These are phyloP conservation scores for Xylota segnis DNA, from an alignment of 2,888 invertebrate species.

Conservation along the genomic window DNA sequence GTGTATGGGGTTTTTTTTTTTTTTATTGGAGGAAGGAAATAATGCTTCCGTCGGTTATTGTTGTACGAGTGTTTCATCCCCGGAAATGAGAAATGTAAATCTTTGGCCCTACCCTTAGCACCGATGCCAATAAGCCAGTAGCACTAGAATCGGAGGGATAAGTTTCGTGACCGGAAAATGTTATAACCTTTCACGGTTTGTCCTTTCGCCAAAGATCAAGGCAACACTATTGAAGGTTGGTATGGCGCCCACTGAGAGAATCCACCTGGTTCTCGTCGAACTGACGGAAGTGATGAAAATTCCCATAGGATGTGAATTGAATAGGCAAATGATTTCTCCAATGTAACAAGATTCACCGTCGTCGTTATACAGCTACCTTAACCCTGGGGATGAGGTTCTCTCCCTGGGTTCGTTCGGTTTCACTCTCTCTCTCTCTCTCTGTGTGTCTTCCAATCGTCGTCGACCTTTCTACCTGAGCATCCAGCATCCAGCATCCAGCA, in stretches of 20 bases:
- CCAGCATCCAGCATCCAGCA: neutral
- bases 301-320: conserved; percentile 73
- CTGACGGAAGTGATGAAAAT: conserved; percentile 66
- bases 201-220: conserved; percentile 50
- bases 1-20: neutral
- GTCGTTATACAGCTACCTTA: conserved; percentile 35
- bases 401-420: conserved; percentile 1
- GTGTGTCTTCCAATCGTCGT: neutral
- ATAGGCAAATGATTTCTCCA: conserved; percentile 71
- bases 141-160: conserved; percentile 19
- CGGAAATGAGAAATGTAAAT: conserved; percentile 67
- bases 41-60: conserved; percentile 52
- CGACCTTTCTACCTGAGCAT: conserved; percentile 16
- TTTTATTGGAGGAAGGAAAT: conserved; percentile 28
- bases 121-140: conserved; percentile 19
- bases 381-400: conserved; percentile 1
- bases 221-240: neutral
- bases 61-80: conserved; percentile 44
- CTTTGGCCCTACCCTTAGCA: neutral
- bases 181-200: conserved; percentile 55
- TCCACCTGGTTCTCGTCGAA: neutral
- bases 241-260: neutral
- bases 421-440: neutral
- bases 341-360: conserved; percentile 52
- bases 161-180: conserved; percentile 72